Evolutionary conservation across 2,888 invertebrate species (phyloP).

Genomic region (Eupelmus urozonus): DNA sequence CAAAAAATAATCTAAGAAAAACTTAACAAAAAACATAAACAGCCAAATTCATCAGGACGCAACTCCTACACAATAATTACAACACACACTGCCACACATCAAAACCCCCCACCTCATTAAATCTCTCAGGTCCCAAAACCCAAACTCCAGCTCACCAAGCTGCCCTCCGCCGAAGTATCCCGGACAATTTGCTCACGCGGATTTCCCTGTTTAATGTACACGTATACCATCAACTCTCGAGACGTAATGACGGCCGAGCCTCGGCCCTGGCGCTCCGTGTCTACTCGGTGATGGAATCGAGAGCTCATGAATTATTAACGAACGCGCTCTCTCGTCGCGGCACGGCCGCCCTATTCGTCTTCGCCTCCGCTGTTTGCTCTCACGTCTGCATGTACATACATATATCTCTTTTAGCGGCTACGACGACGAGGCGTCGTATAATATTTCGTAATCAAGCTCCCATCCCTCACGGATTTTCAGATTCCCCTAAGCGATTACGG

Average conservation of each 20-base stretch:
- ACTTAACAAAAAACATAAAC: too few species aligned
- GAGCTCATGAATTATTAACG: constrained; percentile 58
- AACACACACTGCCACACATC: too few species aligned
- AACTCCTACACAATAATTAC: too few species aligned
- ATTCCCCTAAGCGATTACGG: constrained; percentile 31
- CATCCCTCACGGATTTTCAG: constrained; percentile 29
- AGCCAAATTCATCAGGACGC: too few species aligned
- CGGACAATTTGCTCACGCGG: constrained; percentile 39
- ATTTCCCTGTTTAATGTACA: constrained; percentile 29
- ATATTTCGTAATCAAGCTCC: constrained; percentile 52
- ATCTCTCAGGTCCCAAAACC: too few species aligned
- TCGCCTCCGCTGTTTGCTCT: constrained; percentile 27
- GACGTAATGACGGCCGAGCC: constrained; percentile 32
- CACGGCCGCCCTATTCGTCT: constrained; percentile 44
- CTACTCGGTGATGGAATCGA: constrained; percentile 38
- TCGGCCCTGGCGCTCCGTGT: too few species aligned
- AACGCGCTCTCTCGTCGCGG: constrained; percentile 1
- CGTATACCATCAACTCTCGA: not conserved
- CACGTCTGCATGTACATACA: constrained; percentile 11
- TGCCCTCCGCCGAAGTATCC: not conserved
- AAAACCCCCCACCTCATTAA: too few species aligned
- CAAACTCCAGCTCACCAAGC: too few species aligned
- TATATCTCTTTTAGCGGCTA: constrained; percentile 20
- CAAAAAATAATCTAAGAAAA: too few species aligned
- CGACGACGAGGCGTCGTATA: constrained; percentile 35